Evolutionary conservation across 2,888 invertebrate genomes (phyloP), one percentile per base, ranked within the genome.

Genomic region (Dryobotodes eremita): DNA sequence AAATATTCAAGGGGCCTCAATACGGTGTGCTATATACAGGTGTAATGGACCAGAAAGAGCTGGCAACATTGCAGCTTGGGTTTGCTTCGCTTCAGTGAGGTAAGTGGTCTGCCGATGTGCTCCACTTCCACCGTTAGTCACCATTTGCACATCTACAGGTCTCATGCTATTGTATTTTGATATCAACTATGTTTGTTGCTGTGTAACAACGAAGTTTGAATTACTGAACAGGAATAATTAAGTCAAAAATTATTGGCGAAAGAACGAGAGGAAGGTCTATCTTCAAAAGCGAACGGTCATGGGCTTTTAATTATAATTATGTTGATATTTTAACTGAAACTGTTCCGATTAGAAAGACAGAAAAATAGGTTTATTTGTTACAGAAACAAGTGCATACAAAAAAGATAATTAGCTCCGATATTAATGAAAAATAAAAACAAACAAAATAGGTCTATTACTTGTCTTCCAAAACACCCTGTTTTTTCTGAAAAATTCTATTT

Each of bases 61-160:
- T 65, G 65, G n/a, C 66, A 71, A 82, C 59, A 68, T 82, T 74
- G 69, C 23, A 59, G 48, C 61, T 62, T 42, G 46, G 48, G 71
- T 80, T 68, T 50, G 31, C 46, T 80, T 71, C 79, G 74, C 82
- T 86, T 82, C 88, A 88, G 82, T 81, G 88, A 83, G 76, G 73
- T 83, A 83, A 71, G 81, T 82, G 66, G 79, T 70, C 59, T 66
- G 61, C 15, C 79, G 89, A 83, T 75, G n/a, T 86, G 88, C 88
- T 89, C 89, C 72, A 88, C 68, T 89, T 89, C 61, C 80, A 65
- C 80, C 83, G 83, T 80, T 89, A 83, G 78, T 73, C 59, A 77
- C 69, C n/a, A 71, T 59, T 68, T 55, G 31, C 31, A 53, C 70
- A 80, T 85, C 83, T 77, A 77, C 31, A 55, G 31, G 65, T 80